These are phyloP conservation scores for Anolis apletophallus DNA, from an alignment of 2,797 vertebrate genomes.

Conservation along the genomic window DNA sequence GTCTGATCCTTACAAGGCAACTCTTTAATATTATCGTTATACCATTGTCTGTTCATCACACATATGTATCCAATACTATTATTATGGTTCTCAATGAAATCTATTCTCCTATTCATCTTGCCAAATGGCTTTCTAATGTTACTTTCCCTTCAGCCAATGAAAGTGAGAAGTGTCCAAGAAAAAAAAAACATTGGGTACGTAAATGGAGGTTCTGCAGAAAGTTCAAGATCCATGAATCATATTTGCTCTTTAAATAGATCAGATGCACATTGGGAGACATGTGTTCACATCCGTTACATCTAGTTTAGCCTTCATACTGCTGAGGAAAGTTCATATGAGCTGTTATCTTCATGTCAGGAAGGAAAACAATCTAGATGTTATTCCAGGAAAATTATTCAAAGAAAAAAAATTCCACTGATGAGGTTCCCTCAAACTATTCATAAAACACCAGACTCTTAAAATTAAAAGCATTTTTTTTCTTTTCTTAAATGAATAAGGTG, in stretches of 20 bases:
- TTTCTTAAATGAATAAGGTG: background rate
- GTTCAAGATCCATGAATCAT: no score
- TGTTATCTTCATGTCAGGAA: no score
- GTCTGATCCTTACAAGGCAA: background rate
- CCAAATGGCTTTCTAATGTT: no score
- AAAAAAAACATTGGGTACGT: background rate
- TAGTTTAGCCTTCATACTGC: no score
- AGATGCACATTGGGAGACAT: no score
- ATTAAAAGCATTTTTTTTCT: background rate
- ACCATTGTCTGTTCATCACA: background rate
- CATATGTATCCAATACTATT: background rate
- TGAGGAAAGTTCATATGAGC: no score
- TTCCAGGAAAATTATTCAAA: no score
- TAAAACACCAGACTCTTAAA: background rate
- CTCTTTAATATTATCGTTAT: background rate
- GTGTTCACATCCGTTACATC: no score
- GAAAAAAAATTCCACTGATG: background rate
- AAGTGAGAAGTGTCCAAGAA: no score
- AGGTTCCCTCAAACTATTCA: background rate
- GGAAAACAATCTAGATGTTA: no score
- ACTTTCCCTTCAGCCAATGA: no score
- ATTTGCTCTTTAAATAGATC: no score
- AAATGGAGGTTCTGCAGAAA: background rate
- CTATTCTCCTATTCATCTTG: background rate
- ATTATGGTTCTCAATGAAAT: background rate